Base-by-base conservation (phyloP, 2,888 invertebrate species). In the Acronicta aceris region DNA sequence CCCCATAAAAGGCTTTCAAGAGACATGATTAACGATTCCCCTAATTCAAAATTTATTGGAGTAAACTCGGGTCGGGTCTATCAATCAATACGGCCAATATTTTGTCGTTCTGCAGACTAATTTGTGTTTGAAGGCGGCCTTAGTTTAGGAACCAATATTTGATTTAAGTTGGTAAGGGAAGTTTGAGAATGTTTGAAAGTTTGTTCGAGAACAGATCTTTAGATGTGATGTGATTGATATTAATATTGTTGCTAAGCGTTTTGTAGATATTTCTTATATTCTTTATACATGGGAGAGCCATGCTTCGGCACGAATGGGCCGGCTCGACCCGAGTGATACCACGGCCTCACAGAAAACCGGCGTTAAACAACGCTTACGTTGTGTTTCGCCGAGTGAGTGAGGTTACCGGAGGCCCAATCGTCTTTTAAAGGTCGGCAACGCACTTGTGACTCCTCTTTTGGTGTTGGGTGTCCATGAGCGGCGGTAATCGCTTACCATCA, bases 1-100 rank as follows among this genome's bases (percentile, higher is more conserved):
- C 30, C 57, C 59, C 55, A 72, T 81, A 76, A 79, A 67, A 79
- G 71, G 58, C 66, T 65, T 70, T 61, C 53, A 69, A 50, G 42
- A 12, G 50, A 41, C 54, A 79, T 83, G 85, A 84, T 84, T 83
- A 83, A 84, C 69, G 83, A 78, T 65, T 62, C 38, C 40, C 57
- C 71, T 79, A 78, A 78, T 81, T 76, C 73, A 69, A 63, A 67
- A 74, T 79, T 79, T 81, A 76, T 75, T 67, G 68, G 49, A 56
- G 55, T 52, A 71, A 69, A 59, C 59, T 64, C 48, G 45, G 54
- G 49, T 43, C 38, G 43, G 41, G 53, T 48, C 56, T 53, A 76
- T 79, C 74, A 58, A 76, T 71, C 66, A 70, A 49, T 52, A 54
- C 42, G 54, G 45, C 42, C 49, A 53, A 65, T 68, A 54, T 60